phyloP scores from a whole-genome alignment of 2,888 invertebrate genomes.

The Limulus polyphemus region DNA sequence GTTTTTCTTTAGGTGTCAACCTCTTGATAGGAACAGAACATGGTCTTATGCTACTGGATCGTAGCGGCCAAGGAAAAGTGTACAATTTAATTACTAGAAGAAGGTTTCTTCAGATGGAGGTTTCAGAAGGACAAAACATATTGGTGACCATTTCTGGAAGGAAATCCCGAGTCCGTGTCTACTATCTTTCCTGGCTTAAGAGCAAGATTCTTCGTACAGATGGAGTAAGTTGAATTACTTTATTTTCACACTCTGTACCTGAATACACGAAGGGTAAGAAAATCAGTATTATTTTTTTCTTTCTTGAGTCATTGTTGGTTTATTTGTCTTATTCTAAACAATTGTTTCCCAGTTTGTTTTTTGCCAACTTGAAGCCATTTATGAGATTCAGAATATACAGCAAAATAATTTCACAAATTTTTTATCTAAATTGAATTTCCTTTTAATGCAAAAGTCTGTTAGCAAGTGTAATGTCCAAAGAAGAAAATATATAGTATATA shows the following conservation, averaged over 20 bases:
- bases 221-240: constrained; percentile 27
- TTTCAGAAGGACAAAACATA: constrained; percentile 98
- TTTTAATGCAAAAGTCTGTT: too few relatives aligned
- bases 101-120: constrained; percentile 99
- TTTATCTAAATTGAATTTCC: too few relatives aligned
- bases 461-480: too few relatives aligned
- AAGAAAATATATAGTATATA: too few relatives aligned
- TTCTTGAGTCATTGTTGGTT: too few relatives aligned
- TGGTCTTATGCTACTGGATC: constrained; percentile 93
- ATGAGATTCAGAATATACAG: too few relatives aligned
- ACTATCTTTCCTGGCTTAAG: constrained; percentile 98
- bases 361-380: too few relatives aligned
- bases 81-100: constrained; percentile 96
- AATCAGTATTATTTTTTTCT: too few relatives aligned
- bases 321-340: too few relatives aligned
- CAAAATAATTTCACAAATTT: too few relatives aligned
- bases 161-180: constrained; percentile 96
- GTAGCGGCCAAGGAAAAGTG: constrained; percentile 98
- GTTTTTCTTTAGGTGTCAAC: constrained; percentile 56
- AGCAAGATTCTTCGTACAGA: constrained; percentile 97
- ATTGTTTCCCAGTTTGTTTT: too few relatives aligned
- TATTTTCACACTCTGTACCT: not conserved
- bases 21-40: constrained; percentile 97
- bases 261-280: too few relatives aligned
- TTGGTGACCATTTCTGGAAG: constrained; percentile 98